Evolutionary conservation across 2,113 vertebrate genomes (phyloP).

Genomic region (Rhea pennata): DNA sequence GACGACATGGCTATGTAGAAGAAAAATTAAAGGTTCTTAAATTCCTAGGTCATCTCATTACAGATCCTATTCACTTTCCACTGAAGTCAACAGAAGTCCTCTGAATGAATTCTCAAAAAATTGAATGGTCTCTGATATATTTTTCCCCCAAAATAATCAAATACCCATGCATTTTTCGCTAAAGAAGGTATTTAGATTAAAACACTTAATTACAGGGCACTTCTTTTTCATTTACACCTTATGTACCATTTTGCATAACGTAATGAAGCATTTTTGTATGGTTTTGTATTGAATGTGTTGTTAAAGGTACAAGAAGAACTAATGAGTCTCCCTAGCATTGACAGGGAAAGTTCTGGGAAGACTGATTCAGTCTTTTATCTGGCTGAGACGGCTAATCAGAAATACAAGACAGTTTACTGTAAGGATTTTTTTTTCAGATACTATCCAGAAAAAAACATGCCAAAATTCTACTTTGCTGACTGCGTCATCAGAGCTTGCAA

Average conservation of each 20-base stretch:
- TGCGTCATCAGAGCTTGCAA: conserved; percentile 62
- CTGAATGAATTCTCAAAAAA: background rate
- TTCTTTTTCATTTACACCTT: background rate
- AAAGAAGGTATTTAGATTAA: background rate
- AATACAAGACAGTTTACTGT: background rate
- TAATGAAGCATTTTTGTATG: background rate
- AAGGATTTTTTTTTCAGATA: background rate
- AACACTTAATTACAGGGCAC: background rate
- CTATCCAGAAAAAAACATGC: conserved; percentile 49
- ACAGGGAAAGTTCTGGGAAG: background rate
- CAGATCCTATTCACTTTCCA: background rate
- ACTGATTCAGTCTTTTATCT: background rate
- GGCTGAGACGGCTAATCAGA: background rate
- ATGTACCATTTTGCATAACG: background rate
- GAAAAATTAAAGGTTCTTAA: background rate
- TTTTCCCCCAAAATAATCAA: background rate
- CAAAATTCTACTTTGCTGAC: conserved; percentile 53
- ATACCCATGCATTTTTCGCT: background rate
- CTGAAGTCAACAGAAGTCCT: background rate
- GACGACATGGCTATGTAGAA: background rate
- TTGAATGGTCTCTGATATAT: background rate
- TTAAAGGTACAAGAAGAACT: background rate
- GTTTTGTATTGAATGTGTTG: background rate
- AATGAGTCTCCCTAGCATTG: background rate
- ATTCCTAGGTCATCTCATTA: background rate